Evolutionary conservation across 2,888 invertebrate species (phyloP).

Genomic region (Psococerastis gibbosa): DNA sequence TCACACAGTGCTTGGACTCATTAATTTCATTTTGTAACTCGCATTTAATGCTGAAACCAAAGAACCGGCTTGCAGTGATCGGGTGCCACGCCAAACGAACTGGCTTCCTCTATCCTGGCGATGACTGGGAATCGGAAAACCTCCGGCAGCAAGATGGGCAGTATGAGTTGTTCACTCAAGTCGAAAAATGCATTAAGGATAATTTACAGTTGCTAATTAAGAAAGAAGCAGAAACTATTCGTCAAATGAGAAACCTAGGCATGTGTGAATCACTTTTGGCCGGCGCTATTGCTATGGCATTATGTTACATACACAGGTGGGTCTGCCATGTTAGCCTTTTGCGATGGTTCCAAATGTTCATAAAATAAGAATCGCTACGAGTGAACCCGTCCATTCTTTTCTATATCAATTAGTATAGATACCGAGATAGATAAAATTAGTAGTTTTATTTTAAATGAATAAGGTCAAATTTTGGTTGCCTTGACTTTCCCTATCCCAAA

Average conservation of each 20-base stretch:
- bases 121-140: slow-evolving; percentile 37
- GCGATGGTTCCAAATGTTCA: too few species aligned
- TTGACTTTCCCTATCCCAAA: too few species aligned
- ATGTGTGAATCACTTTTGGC: slow-evolving; percentile 57
- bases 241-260: slow-evolving; percentile 26
- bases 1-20: slow-evolving; percentile 68
- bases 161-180: slow-evolving; percentile 73
- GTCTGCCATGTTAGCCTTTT: slow-evolving; percentile 14
- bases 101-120: slow-evolving; percentile 62
- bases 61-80: slow-evolving; percentile 72
- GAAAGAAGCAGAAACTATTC: slow-evolving; percentile 21
- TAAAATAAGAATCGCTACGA: too few species aligned
- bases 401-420: too few species aligned
- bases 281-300: slow-evolving; percentile 72
- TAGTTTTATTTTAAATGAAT: slow-evolving; percentile 3
- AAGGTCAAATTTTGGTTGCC: too few species aligned
- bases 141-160: slow-evolving; percentile 75
- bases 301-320: slow-evolving; percentile 71
- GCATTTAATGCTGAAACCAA: slow-evolving; percentile 77
- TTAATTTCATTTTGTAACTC: slow-evolving; percentile 81
- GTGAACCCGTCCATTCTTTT: too few species aligned
- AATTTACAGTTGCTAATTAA: slow-evolving; percentile 31
- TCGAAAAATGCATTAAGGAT: slow-evolving; percentile 66
- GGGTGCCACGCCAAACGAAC: slow-evolving; percentile 74
- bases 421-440: background rate